Conservation (phyloP, 2,113 vertebrate species). For the Pelecanoides urinatrix region DNA sequence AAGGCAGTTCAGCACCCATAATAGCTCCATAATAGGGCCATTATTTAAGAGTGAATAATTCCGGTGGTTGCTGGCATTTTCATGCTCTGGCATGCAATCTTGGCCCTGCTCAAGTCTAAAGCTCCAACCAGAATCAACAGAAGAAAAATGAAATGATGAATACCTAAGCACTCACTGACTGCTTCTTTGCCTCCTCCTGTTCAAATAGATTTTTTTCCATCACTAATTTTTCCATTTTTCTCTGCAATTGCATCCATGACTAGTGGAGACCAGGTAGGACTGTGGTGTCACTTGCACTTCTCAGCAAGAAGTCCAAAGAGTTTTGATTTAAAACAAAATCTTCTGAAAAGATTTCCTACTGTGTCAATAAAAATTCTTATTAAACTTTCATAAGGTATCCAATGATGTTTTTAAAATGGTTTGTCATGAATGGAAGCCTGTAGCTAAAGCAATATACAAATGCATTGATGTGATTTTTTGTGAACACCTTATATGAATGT, state of each 20-base stretch:
- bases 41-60: background rate
- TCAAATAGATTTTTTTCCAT: background rate
- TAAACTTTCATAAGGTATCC: constrained; percentile 54
- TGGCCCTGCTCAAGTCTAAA: background rate
- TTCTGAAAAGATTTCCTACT: constrained; percentile 50
- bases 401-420: constrained; percentile 25
- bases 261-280: background rate
- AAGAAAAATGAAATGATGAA: background rate
- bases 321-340: constrained; percentile 54
- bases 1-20: background rate
- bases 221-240: background rate
- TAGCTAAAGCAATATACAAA: constrained; percentile 57
- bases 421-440: constrained; percentile 47
- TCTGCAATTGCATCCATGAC: background rate
- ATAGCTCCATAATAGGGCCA: background rate
- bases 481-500: background rate
- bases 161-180: background rate
- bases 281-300: background rate
- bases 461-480: background rate
- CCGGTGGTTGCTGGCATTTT: background rate
- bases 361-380: constrained; percentile 39
- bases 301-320: constrained; percentile 1
- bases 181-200: background rate
- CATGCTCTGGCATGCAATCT: background rate
- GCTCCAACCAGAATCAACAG: background rate